A percentile compares a stretch with the other conserved stretches of the same genome.
phyloP scores from a whole-genome alignment of 2,113 vertebrate genomes.

The Fukomys damarensis region DNA sequence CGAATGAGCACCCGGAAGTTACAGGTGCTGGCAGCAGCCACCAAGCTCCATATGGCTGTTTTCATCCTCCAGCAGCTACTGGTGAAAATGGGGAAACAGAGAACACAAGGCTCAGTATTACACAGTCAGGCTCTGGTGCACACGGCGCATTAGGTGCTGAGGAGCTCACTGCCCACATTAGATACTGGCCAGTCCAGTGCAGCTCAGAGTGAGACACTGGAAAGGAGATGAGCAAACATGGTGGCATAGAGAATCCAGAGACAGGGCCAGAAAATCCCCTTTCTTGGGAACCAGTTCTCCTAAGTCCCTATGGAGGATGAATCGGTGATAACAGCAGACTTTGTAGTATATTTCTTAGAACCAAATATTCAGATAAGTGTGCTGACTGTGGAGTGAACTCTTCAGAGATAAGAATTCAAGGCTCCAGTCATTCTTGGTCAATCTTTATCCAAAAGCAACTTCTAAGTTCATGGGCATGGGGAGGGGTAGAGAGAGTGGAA shows the following conservation, averaged over 20 bases:
- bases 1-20: neutral
- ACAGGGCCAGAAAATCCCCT: neutral
- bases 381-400: neutral
- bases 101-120: neutral
- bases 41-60: neutral
- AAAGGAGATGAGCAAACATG: neutral
- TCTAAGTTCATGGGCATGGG: neutral
- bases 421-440: neutral
- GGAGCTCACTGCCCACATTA: accelerated
- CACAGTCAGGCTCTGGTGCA: neutral
- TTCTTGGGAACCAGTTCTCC: neutral
- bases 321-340: accelerated
- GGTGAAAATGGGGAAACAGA: neutral
- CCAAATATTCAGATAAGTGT: neutral
- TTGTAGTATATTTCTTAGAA: neutral
- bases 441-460: neutral
- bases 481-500: neutral
- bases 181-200: neutral
- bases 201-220: too few relatives aligned
- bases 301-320: neutral
- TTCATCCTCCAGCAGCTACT: neutral
- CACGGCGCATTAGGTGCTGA: accelerated
- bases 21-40: neutral
- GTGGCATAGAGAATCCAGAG: neutral
- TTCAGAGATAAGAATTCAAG: neutral